Conservation (phyloP, 2,888 invertebrate genomes). For the Agrypnus murinus region DNA sequence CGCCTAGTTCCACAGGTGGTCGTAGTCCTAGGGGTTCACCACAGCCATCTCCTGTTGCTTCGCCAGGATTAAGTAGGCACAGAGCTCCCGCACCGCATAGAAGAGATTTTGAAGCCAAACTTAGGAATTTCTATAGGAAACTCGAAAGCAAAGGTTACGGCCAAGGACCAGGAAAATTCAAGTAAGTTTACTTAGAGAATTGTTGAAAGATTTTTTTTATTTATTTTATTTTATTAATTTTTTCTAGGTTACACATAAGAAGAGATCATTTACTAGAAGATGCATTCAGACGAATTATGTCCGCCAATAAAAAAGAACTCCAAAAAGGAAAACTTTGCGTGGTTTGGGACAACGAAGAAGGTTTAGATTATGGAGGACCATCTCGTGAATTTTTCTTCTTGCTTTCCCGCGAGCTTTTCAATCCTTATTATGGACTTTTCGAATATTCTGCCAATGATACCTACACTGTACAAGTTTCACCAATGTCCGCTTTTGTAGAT, state of each 20-base stretch:
- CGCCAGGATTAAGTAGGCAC: constrained; percentile 85
- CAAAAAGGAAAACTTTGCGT: constrained; percentile 97
- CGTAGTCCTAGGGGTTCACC: constrained; percentile 76
- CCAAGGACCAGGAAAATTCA: constrained; percentile 96
- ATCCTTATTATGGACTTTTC: constrained; percentile 98
- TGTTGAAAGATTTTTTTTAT: too few relatives aligned
- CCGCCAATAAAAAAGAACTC: constrained; percentile 94
- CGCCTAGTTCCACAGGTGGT: constrained; percentile 65
- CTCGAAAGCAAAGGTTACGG: constrained; percentile 97
- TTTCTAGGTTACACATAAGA: constrained; percentile 88
- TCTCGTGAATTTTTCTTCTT: constrained; percentile 98
- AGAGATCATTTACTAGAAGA: constrained; percentile 96
- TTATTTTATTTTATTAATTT: too few relatives aligned
- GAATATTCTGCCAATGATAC: constrained; percentile 99
- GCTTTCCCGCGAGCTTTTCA: constrained; percentile 96
- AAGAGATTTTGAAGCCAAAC: constrained; percentile 95
- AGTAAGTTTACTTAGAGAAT: too few relatives aligned
- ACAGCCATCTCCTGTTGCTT: constrained; percentile 84
- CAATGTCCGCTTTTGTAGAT: constrained; percentile 97
- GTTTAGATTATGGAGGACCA: constrained; percentile 98
- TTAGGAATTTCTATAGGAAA: constrained; percentile 95
- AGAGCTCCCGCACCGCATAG: constrained; percentile 93
- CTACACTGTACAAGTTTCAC: constrained; percentile 96
- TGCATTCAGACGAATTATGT: constrained; percentile 97
- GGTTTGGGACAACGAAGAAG: constrained; percentile 96